A percentile compares a stretch with the other conserved stretches of the same genome.
Conservation (phyloP, 2,888 invertebrate genomes). For the Nemotelus nigrinus region DNA sequence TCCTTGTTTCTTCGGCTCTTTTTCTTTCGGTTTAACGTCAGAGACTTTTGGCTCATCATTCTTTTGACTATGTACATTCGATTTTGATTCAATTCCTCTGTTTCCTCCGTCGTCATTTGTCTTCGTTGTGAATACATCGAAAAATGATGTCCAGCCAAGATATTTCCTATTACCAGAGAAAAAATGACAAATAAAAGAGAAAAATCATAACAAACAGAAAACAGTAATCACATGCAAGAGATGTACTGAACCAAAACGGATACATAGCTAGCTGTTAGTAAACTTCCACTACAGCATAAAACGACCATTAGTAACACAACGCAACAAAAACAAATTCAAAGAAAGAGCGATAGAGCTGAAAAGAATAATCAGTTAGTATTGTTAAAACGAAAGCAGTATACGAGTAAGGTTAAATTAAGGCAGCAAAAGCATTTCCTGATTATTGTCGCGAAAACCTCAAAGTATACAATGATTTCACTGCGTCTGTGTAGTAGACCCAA, state of each 20-base stretch:
- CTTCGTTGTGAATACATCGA: constrained; percentile 61
- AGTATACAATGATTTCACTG: neutral
- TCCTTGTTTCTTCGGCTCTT: constrained; percentile 38
- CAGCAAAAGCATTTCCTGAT: constrained; percentile 19
- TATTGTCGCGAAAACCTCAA: neutral
- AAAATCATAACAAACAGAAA: constrained; percentile 50
- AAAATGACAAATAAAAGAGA: constrained; percentile 48
- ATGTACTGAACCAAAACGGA: constrained; percentile 45
- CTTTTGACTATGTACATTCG: constrained; percentile 42
- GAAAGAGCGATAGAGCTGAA: constrained; percentile 18
- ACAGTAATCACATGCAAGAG: constrained; percentile 49
- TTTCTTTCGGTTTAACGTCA: constrained; percentile 45
- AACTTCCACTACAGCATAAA: constrained; percentile 40
- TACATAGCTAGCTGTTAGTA: constrained; percentile 32
- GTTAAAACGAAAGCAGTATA: constrained; percentile 6
- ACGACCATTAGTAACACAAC: neutral
- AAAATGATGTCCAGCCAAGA: constrained; percentile 61
- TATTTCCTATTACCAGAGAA: constrained; percentile 59
- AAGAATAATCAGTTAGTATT: constrained; percentile 7
- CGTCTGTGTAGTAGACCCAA: no score
- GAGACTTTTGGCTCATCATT: constrained; percentile 51
- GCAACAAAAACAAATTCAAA: constrained; percentile 9
- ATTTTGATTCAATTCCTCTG: constrained; percentile 42
- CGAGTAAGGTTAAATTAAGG: neutral
- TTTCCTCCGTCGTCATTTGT: constrained; percentile 48